Base-by-base conservation (phyloP, 2,797 vertebrate species). In the Rhabdophis nuchalis region DNA sequence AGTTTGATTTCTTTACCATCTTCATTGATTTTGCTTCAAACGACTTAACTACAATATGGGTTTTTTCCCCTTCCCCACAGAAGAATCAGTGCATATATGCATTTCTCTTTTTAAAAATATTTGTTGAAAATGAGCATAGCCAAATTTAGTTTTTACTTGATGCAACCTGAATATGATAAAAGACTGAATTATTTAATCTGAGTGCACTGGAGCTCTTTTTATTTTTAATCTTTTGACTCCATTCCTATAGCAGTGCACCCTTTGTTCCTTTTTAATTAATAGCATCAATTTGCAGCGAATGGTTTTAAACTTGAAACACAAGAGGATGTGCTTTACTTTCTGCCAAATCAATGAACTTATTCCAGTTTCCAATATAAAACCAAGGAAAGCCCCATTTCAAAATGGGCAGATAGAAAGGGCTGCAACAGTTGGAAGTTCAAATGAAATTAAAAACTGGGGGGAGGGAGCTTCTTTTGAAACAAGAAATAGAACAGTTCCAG, bases 201-300 rank as follows among this genome's bases (percentile, higher is more conserved):
- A 54, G 54, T 72, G 0, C 3, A 54, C 87, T 64, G n/a, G 60
- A 85, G 86, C 87, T 68, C 14, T 91, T 82, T 94, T 94, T 94
- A 92, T 89, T 68, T 50, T 29, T 50, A 32, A 41, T 87, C 4
- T 54, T 32, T 93, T 90, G 53, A 85, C 27, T 61, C 10, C 11
- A 16, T 89, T 91, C 23, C 29, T 89, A 93, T 91, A 88, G 9
- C 41, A 36, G 91, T 60, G 64, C n/a, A 27, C 32, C 3, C 90
- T 29, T 11, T 50, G 77, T 90, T 54, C 46, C 93, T 95, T 94
- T 94, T 58, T 94, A 82, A 94, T 94, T 95, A 16, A 14, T 61
- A 85, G 27, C 58, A 54, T 90, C 82, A 14, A 46, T 94, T 54
- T 25, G n/a, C 91, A 93, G 46, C 53, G 25, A 92, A 23, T 87